phyloP scores from a whole-genome alignment of 2,797 vertebrate genomes.

The Falco novaeseelandiae region DNA sequence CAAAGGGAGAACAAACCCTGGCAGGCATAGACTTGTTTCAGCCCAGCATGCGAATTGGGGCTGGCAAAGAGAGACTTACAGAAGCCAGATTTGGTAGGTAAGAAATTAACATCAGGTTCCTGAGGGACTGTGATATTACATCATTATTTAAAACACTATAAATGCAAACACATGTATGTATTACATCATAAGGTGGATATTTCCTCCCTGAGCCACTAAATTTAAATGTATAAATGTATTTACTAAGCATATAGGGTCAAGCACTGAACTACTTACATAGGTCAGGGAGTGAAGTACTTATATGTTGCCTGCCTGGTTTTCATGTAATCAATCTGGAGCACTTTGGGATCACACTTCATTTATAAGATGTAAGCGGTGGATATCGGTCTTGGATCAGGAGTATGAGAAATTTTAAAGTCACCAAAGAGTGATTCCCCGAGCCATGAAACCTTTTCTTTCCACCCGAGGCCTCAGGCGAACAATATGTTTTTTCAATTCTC shows the following conservation, averaged over 20 bases:
- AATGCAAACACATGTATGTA: not conserved
- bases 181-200: not conserved
- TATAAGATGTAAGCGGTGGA: not conserved
- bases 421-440: not conserved
- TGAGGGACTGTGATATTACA: not conserved
- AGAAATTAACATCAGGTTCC: not conserved
- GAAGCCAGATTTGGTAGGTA: not conserved
- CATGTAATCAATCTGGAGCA: not conserved
- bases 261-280: not conserved
- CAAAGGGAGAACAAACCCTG: not conserved
- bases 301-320: not conserved
- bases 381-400: not conserved
- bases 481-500: not conserved
- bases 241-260: not conserved
- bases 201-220: not conserved
- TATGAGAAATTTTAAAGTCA: not conserved
- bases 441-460: not conserved
- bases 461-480: not conserved
- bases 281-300: not conserved
- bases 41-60: not conserved
- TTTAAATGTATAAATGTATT: not conserved
- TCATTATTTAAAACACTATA: not conserved
- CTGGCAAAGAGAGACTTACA: not conserved
- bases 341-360: not conserved
- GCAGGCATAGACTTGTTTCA: fast-evolving